Conservation (phyloP, 2,113 vertebrate genomes). For the Pollachius pollachius region DNA sequence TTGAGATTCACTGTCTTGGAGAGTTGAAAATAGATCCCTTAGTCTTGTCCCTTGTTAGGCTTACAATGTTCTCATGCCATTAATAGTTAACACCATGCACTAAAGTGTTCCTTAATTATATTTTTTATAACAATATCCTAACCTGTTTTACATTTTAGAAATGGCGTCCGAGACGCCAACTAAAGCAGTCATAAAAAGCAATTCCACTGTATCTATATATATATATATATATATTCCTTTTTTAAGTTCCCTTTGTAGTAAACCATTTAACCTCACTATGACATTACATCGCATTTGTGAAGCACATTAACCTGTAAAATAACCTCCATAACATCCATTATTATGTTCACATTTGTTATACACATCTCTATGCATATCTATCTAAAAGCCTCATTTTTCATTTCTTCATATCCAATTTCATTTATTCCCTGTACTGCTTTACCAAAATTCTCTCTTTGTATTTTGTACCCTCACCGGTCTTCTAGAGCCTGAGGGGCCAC, state of each 20-base stretch:
- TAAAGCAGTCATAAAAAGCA: too few relatives aligned
- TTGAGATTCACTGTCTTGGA: conserved; percentile 65
- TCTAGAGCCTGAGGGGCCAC: conserved; percentile 56
- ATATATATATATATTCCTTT: not conserved
- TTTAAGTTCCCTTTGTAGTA: not conserved
- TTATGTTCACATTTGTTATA: not conserved
- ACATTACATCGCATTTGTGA: not conserved
- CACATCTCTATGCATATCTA: conserved; percentile 38
- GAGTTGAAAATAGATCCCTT: conserved; percentile 40
- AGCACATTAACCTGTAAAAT: not conserved
- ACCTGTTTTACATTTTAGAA: too few relatives aligned
- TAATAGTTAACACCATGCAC: conserved; percentile 21
- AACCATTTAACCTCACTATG: not conserved
- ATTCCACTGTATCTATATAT: too few relatives aligned
- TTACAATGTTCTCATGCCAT: conserved; percentile 31
- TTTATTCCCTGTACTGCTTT: conserved; percentile 54
- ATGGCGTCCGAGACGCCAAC: too few relatives aligned
- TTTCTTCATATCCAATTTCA: conserved; percentile 59
- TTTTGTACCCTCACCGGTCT: conserved; percentile 55
- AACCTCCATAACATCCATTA: conserved; percentile 5
- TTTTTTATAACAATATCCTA: conserved; percentile 16
- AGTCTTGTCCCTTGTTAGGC: conserved; percentile 38
- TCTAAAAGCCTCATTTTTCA: conserved; percentile 52
- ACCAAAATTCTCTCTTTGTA: conserved; percentile 56
- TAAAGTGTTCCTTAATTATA: conserved; percentile 9